Evolutionary conservation across 1,140 invertebrate species (phyloP).

Genomic region (Euura lappo): DNA sequence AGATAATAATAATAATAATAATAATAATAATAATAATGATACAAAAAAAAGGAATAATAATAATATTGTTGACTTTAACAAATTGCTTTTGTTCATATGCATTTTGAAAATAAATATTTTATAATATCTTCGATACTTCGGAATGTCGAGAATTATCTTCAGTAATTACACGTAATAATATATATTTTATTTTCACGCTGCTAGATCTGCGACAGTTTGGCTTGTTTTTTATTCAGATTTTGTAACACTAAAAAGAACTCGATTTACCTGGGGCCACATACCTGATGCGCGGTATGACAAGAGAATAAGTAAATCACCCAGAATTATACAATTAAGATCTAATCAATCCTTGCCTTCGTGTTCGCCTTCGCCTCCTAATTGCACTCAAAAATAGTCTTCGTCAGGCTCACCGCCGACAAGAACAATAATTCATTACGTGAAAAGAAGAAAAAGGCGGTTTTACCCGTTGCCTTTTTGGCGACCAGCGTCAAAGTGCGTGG

Average conservation of each 20-base stretch:
- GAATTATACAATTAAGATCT: neutral
- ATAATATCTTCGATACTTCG: neutral
- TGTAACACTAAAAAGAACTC: neutral
- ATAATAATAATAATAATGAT: neutral
- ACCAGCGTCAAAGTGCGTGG: conserved; percentile 14
- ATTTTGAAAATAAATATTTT: neutral
- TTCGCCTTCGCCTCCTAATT: neutral
- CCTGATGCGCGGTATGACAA: neutral
- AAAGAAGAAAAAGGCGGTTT: neutral
- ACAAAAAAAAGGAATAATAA: neutral
- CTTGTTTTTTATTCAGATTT: neutral
- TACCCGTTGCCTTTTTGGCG: conserved; percentile 14
- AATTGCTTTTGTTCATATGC: neutral
- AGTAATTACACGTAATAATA: neutral
- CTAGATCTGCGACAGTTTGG: neutral
- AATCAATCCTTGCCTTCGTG: neutral
- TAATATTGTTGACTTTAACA: neutral
- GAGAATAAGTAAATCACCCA: neutral
- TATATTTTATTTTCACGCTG: neutral
- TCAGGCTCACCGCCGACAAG: neutral
- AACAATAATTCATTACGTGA: no score
- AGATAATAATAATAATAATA: conserved; percentile 1
- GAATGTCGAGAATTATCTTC: neutral
- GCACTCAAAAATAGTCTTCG: neutral
- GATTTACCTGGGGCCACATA: neutral